Percentiles rank a stretch among this genome's conserved stretches.
Conservation (phyloP, 2,113 vertebrate species). For the Hystrix brachyura region DNA sequence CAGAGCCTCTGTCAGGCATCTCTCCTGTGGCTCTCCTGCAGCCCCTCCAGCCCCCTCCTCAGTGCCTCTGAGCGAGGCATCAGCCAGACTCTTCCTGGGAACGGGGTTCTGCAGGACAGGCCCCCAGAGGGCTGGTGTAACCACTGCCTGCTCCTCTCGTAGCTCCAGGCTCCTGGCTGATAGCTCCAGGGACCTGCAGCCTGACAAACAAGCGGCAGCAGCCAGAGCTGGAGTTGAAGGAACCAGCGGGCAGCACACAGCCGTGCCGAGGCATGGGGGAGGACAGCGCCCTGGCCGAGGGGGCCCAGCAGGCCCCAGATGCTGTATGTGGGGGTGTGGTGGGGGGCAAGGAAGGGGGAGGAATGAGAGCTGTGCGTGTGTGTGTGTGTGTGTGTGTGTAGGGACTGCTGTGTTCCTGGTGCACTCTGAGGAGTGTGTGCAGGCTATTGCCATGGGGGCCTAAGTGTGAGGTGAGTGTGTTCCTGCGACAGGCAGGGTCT, state of each 20-base stretch:
- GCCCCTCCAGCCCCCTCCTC: fast-evolving
- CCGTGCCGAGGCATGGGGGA: slow-evolving; percentile 62
- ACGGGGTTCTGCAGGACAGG: not conserved
- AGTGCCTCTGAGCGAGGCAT: not conserved
- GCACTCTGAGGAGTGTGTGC: not conserved
- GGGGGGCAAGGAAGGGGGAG: not conserved
- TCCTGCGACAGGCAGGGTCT: too few relatives aligned
- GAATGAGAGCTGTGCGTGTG: not conserved
- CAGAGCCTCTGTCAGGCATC: not conserved
- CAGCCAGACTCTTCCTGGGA: not conserved
- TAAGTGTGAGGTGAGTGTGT: not conserved
- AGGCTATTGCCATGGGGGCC: not conserved
- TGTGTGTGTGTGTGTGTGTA: not conserved
- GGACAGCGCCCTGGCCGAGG: not conserved
- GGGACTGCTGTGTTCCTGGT: not conserved
- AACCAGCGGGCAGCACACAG: not conserved
- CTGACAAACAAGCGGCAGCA: slow-evolving; percentile 72
- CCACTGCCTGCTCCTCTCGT: slow-evolving; percentile 30
- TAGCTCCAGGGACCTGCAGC: slow-evolving; percentile 69
- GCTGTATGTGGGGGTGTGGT: slow-evolving; percentile 66
- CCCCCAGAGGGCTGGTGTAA: slow-evolving; percentile 31
- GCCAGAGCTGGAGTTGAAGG: slow-evolving; percentile 21
- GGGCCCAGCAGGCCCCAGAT: slow-evolving; percentile 45
- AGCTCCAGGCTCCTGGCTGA: slow-evolving; percentile 51
- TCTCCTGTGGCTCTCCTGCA: not conserved